These are phyloP conservation scores for Enteromius fasciolatus DNA, from an alignment of 2,797 vertebrate species.

Conservation along the genomic window DNA sequence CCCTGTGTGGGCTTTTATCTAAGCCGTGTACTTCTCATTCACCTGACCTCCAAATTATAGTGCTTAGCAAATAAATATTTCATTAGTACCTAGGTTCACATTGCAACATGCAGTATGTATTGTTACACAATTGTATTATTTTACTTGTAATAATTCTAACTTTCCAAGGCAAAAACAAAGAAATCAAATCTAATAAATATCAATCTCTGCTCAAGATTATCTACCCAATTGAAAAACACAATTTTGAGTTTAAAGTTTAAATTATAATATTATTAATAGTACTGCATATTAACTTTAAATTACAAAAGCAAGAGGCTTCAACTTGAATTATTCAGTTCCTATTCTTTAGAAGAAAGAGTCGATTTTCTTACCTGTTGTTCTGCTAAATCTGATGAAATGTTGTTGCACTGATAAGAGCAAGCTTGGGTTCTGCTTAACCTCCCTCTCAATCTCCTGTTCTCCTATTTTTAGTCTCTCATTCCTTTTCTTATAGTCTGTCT, in stretches of 20 bases:
- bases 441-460: slow-evolving; percentile 21
- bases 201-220: background rate
- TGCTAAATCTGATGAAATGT: slow-evolving; percentile 38
- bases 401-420: slow-evolving; percentile 44
- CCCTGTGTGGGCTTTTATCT: slow-evolving; percentile 16
- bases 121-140: background rate
- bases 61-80: slow-evolving; percentile 9
- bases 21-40: slow-evolving; percentile 6
- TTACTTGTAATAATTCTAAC: background rate
- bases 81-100: background rate
- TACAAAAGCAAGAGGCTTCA: background rate
- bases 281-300: background rate
- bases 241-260: background rate
- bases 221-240: background rate
- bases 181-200: background rate
- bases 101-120: background rate
- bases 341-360: slow-evolving; percentile 10
- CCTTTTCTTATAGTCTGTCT: slow-evolving; percentile 33
- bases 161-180: background rate
- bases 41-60: slow-evolving; percentile 15
- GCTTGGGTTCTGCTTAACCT: slow-evolving; percentile 35
- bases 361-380: slow-evolving; percentile 49
- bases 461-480: slow-evolving; percentile 45
- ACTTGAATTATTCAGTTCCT: slow-evolving; percentile 13
- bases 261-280: background rate